A percentile compares a stretch with the other conserved stretches of the same genome.
phyloP scores from a whole-genome alignment of 2,888 invertebrate species.

The Myopa tessellatipennis region DNA sequence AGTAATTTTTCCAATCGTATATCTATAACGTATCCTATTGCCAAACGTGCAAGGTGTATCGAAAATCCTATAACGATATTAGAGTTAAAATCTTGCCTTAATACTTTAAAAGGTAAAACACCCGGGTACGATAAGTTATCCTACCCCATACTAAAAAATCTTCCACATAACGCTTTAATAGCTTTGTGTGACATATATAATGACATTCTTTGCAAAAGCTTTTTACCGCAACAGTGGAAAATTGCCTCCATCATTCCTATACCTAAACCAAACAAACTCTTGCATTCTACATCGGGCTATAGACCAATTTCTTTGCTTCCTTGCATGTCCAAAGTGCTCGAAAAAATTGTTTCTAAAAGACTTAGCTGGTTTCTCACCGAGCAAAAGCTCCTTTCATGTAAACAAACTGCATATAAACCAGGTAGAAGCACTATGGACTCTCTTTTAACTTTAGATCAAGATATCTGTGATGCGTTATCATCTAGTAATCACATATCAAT shows the following conservation, averaged over 20 bases:
- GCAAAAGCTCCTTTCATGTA: not conserved
- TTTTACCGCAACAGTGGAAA: conserved; percentile 16
- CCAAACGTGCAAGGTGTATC: no score
- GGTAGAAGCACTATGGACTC: conserved; percentile 4
- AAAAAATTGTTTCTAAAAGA: conserved; percentile 21
- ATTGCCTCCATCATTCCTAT: not conserved
- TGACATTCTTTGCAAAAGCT: not conserved
- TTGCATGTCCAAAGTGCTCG: conserved; percentile 23
- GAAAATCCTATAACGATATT: no score
- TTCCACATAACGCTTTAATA: no score
- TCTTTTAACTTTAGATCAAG: not conserved
- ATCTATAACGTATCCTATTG: no score
- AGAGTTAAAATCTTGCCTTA: no score
- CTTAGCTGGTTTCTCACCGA: conserved; percentile 8
- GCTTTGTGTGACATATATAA: no score
- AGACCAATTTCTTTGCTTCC: conserved; percentile 20
- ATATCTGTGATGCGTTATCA: not conserved
- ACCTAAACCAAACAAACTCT: conserved; percentile 1
- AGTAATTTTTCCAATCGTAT: no score
- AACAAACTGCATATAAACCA: conserved; percentile 23
- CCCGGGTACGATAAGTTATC: not conserved
- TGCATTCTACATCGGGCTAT: not conserved
- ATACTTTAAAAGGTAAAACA: no score
- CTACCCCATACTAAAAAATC: no score
- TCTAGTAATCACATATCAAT: conserved; percentile 9